Conservation (phyloP, 2,797 vertebrate species). For the Chromis chromis region DNA sequence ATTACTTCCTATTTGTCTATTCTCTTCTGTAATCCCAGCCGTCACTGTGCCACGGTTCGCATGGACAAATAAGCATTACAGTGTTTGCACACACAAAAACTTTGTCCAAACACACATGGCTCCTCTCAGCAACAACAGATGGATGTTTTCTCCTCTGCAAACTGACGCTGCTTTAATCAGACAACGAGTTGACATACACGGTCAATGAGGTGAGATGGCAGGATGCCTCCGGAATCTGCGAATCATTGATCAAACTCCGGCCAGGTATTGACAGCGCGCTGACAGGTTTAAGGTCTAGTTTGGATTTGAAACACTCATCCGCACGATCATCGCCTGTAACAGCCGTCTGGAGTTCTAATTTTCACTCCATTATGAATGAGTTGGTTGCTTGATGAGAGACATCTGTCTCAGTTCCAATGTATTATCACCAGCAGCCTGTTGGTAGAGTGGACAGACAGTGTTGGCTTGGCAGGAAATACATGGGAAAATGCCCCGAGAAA, state of each 20-base stretch:
- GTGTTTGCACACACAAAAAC: slow-evolving; percentile 53
- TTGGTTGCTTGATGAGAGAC: slow-evolving; percentile 63
- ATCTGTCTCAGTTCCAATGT: slow-evolving; percentile 64
- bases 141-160: slow-evolving; percentile 40
- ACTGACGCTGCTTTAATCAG: slow-evolving; percentile 48
- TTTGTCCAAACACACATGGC: slow-evolving; percentile 54
- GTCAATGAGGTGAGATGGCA: slow-evolving; percentile 47
- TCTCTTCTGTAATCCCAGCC: slow-evolving; percentile 48
- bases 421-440: slow-evolving; percentile 66
- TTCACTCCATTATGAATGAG: slow-evolving; percentile 52
- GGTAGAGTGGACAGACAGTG: slow-evolving; percentile 52
- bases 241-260: slow-evolving; percentile 46
- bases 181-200: slow-evolving; percentile 34
- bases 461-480: slow-evolving; percentile 48
- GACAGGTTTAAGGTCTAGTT: slow-evolving; percentile 15
- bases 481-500: slow-evolving; percentile 33
- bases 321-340: slow-evolving; percentile 37
- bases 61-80: slow-evolving; percentile 49
- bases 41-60: slow-evolving; percentile 14
- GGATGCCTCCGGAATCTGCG: slow-evolving; percentile 21
- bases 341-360: slow-evolving; percentile 52
- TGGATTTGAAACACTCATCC: slow-evolving; percentile 31
- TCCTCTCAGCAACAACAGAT: slow-evolving; percentile 52
- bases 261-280: slow-evolving; percentile 8
- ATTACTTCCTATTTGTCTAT: slow-evolving; percentile 62